Conservation (phyloP, 2,797 vertebrate species). For the Parauchenoglanis punctatus region DNA sequence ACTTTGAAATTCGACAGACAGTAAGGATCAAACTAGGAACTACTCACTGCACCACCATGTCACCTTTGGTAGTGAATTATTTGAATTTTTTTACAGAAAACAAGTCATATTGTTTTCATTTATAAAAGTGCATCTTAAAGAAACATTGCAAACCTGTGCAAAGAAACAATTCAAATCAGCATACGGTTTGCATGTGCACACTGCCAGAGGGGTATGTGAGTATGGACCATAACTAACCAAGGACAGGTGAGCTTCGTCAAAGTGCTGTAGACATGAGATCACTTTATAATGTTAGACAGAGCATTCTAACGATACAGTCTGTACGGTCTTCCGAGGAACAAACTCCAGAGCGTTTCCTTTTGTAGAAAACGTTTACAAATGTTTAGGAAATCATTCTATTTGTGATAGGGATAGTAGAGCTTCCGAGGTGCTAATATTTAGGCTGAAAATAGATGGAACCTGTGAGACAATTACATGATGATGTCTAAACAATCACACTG, state of each 20-base stretch:
- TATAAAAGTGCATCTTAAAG: conserved; percentile 11
- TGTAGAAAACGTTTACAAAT: not conserved
- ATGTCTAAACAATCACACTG: not conserved
- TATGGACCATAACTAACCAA: conserved; percentile 36
- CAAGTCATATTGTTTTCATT: not conserved
- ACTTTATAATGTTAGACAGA: conserved; percentile 12
- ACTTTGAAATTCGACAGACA: not conserved
- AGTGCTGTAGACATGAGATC: conserved; percentile 21
- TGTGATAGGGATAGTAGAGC: too few species aligned
- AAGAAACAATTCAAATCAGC: not conserved
- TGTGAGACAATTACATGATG: not conserved
- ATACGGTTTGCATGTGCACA: conserved; percentile 11
- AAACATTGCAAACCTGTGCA: not conserved
- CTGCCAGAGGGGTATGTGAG: conserved; percentile 19
- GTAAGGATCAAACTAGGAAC: not conserved
- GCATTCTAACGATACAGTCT: not conserved
- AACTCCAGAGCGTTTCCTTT: not conserved
- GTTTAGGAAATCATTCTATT: not conserved
- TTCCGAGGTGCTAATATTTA: not conserved
- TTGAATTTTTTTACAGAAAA: not conserved
- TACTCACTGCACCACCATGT: not conserved
- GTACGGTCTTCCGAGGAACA: too few species aligned
- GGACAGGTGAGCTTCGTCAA: conserved; percentile 24
- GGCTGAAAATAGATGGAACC: not conserved
- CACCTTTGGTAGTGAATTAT: not conserved